Percentiles rank a stretch among this genome's conserved stretches.
phyloP scores from a whole-genome alignment of 2,888 invertebrate species.

The Drosophila differens region DNA sequence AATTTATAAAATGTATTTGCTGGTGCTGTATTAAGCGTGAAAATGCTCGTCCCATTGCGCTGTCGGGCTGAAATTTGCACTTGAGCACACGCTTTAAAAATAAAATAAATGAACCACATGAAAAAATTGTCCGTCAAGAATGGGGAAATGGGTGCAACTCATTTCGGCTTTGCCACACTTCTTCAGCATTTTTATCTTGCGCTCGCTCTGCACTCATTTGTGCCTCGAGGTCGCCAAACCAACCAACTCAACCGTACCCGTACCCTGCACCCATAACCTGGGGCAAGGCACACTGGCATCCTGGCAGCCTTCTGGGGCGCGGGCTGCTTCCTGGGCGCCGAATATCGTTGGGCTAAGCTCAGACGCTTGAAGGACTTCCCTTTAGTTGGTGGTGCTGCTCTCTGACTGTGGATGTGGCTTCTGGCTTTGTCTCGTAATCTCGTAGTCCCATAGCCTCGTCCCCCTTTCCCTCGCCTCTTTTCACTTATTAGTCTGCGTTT shows the following conservation, averaged over 20 bases:
- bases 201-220: constrained; percentile 38
- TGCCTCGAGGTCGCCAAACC: constrained; percentile 45
- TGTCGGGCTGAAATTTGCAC: constrained; percentile 30
- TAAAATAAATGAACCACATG: constrained; percentile 21
- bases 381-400: constrained; percentile 29
- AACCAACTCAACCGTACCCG: background rate
- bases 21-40: constrained; percentile 18
- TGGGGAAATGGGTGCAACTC: constrained; percentile 36
- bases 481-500: constrained; percentile 79
- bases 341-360: constrained; percentile 36
- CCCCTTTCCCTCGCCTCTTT: constrained; percentile 16
- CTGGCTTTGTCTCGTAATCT: constrained; percentile 44
- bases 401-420: constrained; percentile 39
- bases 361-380: constrained; percentile 56
- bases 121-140: constrained; percentile 15
- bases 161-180: constrained; percentile 26
- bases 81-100: constrained; percentile 41
- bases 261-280: background rate
- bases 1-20: constrained; percentile 57
- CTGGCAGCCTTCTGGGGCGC: constrained; percentile 22
- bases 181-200: constrained; percentile 28
- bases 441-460: constrained; percentile 24
- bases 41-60: background rate
- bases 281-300: constrained; percentile 10
- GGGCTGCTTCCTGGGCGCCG: constrained; percentile 44